Percentiles rank a stretch among this genome's conserved stretches.
These are phyloP conservation scores for Aplocera efformata DNA, from an alignment of 2,888 invertebrate species.

Conservation along the genomic window DNA sequence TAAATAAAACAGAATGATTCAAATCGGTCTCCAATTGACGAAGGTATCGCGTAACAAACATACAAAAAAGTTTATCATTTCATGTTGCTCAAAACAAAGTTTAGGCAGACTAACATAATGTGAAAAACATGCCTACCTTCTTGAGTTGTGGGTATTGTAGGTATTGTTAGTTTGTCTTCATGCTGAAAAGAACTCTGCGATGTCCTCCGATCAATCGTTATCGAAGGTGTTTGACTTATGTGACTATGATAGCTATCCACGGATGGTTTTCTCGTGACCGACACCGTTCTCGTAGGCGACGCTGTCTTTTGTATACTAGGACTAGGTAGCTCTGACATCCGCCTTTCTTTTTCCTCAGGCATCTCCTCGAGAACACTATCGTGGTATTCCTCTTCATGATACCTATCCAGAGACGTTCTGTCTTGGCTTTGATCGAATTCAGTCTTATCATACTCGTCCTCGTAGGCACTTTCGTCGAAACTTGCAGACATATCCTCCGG, in stretches of 20 bases:
- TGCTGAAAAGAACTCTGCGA: constrained; percentile 76
- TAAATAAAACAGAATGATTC: too few relatives aligned
- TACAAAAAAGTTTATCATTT: too few relatives aligned
- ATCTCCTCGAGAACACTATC: constrained; percentile 60
- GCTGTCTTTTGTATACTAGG: constrained; percentile 62
- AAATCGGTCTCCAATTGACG: too few relatives aligned
- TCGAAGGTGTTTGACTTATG: constrained; percentile 67
- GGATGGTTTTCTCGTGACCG: constrained; percentile 65
- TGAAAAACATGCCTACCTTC: constrained; percentile 52
- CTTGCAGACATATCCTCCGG: constrained; percentile 69
- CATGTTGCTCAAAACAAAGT: too few relatives aligned
- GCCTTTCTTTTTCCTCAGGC: constrained; percentile 62
- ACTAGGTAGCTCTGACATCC: constrained; percentile 51
- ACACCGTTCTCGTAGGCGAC: constrained; percentile 62
- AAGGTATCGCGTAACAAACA: too few relatives aligned
- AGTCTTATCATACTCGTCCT: constrained; percentile 77
- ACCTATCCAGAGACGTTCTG: constrained; percentile 68
- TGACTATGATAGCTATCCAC: constrained; percentile 73
- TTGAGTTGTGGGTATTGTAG: constrained; percentile 61
- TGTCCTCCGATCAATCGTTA: constrained; percentile 64
- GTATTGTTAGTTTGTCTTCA: constrained; percentile 76
- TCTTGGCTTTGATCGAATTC: constrained; percentile 70
- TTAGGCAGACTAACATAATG: too few relatives aligned
- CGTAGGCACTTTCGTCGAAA: constrained; percentile 78
- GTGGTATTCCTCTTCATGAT: constrained; percentile 68